Percentiles rank a stretch among this genome's conserved stretches.
Conservation (phyloP, 2,888 invertebrate genomes). For the Idaea dimidiata region DNA sequence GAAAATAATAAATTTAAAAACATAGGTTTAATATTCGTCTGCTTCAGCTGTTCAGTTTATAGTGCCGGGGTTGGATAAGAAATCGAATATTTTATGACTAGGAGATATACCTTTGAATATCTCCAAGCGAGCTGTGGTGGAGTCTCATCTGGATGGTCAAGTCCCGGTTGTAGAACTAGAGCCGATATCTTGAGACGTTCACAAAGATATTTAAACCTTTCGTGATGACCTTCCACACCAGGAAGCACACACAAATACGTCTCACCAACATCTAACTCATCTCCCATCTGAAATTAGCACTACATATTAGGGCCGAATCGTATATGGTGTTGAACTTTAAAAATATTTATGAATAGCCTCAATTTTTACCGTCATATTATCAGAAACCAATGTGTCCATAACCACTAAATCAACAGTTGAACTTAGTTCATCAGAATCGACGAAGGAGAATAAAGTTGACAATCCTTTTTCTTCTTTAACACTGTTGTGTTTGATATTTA, state of each 20-base stretch:
- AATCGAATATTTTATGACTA: neutral
- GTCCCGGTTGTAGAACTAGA: slow-evolving; percentile 49
- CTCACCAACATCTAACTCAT: slow-evolving; percentile 40
- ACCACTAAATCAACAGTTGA: neutral
- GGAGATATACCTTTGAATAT: slow-evolving; percentile 35
- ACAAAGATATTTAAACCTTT: slow-evolving; percentile 40
- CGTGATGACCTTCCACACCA: slow-evolving; percentile 51
- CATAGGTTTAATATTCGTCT: neutral
- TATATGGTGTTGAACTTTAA: neutral
- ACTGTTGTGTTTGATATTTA: neutral
- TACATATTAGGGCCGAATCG: neutral
- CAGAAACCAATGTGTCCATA: neutral
- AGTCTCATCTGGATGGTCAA: slow-evolving; percentile 40
- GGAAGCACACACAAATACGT: slow-evolving; percentile 47
- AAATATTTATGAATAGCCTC: neutral
- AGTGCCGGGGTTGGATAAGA: no score
- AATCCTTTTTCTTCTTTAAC: neutral
- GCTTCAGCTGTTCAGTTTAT: no score
- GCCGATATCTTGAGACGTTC: slow-evolving; percentile 49
- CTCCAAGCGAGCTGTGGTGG: slow-evolving; percentile 39
- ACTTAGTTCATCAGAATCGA: neutral
- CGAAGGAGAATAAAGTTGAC: neutral
- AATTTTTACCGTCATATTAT: neutral
- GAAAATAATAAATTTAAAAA: slow-evolving; percentile 13
- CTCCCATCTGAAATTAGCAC: slow-evolving; percentile 38